Conservation (phyloP, 2,797 vertebrate species). For the Clarias fuscus region DNA sequence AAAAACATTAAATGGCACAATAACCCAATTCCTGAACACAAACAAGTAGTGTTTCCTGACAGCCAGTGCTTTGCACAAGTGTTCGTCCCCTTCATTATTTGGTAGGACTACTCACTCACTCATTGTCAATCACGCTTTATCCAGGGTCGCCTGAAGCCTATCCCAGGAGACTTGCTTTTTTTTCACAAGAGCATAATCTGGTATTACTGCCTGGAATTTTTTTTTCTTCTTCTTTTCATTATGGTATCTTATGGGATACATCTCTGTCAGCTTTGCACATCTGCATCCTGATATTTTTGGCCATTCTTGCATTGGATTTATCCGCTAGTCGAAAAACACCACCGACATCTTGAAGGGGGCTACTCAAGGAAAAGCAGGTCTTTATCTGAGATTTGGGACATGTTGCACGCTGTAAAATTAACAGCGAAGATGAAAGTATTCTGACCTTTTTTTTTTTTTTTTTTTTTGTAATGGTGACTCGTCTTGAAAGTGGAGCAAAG, state of each 20-base stretch:
- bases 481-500: neutral
- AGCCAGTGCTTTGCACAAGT: neutral
- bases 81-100: neutral
- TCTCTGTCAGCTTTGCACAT: neutral
- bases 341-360: neutral
- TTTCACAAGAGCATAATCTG: too few relatives aligned
- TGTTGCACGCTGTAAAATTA: neutral
- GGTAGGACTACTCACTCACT: too few relatives aligned
- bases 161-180: too few relatives aligned
- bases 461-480: too few relatives aligned
- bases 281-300: neutral
- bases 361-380: neutral
- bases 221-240: neutral
- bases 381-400: neutral
- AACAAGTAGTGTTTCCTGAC: neutral
- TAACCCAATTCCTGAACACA: neutral
- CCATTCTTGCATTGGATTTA: neutral
- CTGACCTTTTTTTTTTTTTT: neutral
- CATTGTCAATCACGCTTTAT: too few relatives aligned
- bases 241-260: neutral
- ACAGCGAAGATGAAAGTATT: neutral
- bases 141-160: too few relatives aligned
- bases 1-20: neutral
- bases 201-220: neutral
- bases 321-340: neutral